Percentiles rank a stretch among this genome's conserved stretches.
phyloP scores from a whole-genome alignment of 1,140 invertebrate genomes.

The Forficula auricularia region DNA sequence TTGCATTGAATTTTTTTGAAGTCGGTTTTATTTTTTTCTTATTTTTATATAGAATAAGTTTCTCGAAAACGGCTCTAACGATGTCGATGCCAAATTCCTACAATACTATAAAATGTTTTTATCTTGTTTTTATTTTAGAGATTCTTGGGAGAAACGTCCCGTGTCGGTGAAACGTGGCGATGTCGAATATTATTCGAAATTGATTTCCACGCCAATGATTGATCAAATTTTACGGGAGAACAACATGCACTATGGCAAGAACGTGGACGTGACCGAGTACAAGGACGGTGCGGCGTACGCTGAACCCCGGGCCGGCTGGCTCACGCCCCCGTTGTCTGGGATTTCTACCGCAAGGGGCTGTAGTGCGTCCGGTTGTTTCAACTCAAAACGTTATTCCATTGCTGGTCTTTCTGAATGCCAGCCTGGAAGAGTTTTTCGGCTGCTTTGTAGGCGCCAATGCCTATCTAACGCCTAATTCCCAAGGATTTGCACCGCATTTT shows the following conservation, averaged over 20 bases:
- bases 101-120: too few relatives aligned
- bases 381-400: slow-evolving; percentile 71
- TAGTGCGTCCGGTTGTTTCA: slow-evolving; percentile 74
- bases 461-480: slow-evolving; percentile 84
- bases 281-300: slow-evolving; percentile 57
- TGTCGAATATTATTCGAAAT: slow-evolving; percentile 44
- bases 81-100: too few relatives aligned
- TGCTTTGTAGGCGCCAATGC: slow-evolving; percentile 87
- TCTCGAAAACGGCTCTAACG: too few relatives aligned
- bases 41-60: too few relatives aligned
- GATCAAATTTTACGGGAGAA: slow-evolving; percentile 60
- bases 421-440: slow-evolving; percentile 83
- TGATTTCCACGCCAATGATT: slow-evolving; percentile 57
- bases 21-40: too few relatives aligned
- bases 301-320: slow-evolving; percentile 68
- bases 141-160: slow-evolving; percentile 65
- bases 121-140: too few relatives aligned
- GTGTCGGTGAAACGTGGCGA: slow-evolving; percentile 50
- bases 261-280: slow-evolving; percentile 83
- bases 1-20: too few relatives aligned
- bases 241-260: slow-evolving; percentile 61
- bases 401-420: slow-evolving; percentile 44
- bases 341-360: slow-evolving; percentile 79
- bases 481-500: slow-evolving; percentile 96
- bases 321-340: slow-evolving; percentile 69